These are phyloP conservation scores for Eptesicus fuscus DNA, from an alignment of 2,113 vertebrate genomes.

Conservation along the genomic window DNA sequence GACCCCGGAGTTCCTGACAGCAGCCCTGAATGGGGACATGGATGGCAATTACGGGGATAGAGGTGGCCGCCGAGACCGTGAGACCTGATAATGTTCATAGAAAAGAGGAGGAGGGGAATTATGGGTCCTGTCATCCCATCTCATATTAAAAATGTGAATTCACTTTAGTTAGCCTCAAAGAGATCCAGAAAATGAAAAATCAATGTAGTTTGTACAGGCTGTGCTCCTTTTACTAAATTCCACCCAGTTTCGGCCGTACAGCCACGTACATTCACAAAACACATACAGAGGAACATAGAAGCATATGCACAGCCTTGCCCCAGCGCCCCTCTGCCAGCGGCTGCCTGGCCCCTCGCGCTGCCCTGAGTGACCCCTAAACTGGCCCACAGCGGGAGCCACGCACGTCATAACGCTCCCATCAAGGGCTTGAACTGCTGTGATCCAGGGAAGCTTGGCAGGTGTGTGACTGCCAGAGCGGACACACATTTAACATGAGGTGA, in stretches of 20 bases:
- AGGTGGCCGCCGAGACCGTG: slow-evolving; percentile 59
- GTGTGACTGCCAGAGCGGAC: background rate
- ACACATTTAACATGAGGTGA: background rate
- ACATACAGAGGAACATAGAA: background rate
- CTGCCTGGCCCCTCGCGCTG: background rate
- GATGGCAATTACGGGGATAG: slow-evolving; percentile 55
- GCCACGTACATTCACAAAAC: background rate
- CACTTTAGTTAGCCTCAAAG: background rate
- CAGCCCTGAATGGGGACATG: slow-evolving; percentile 42
- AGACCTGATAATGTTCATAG: slow-evolving; percentile 5
- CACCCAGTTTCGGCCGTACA: background rate
- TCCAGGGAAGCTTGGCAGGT: background rate
- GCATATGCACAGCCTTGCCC: background rate
- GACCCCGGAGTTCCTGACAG: slow-evolving; percentile 14
- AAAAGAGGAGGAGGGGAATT: slow-evolving; percentile 41
- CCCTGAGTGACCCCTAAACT: too few species aligned
- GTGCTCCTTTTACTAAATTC: background rate
- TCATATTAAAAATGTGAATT: slow-evolving; percentile 40
- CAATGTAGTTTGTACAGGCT: background rate
- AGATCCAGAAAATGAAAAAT: background rate
- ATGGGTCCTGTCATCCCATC: background rate
- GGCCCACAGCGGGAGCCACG: too few species aligned
- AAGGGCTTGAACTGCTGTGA: background rate
- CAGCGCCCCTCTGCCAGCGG: background rate
- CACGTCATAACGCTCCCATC: background rate